A percentile compares a stretch with the other conserved stretches of the same genome.
Evolutionary conservation across 2,797 vertebrate genomes (phyloP).

Genomic region (Scolopax bukidnonensis): DNA sequence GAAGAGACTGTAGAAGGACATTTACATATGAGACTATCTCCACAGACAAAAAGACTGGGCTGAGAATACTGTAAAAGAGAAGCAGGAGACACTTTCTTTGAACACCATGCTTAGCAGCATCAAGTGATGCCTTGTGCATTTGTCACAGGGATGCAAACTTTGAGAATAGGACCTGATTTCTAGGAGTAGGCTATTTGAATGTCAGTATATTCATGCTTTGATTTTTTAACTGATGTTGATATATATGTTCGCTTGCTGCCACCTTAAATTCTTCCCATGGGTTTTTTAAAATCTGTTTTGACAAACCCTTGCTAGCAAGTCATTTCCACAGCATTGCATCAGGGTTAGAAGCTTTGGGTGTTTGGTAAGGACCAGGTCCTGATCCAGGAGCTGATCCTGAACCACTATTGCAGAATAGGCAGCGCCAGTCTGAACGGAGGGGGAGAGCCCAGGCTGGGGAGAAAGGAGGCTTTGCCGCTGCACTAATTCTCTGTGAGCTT

Average conservation of each 20-base stretch:
- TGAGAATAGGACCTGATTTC: neutral
- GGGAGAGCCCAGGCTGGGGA: neutral
- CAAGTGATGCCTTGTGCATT: constrained; percentile 6
- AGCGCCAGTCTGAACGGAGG: neutral
- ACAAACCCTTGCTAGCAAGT: neutral
- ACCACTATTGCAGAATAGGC: neutral
- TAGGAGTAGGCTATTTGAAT: neutral
- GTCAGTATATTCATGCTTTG: neutral
- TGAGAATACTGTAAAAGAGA: constrained; percentile 25
- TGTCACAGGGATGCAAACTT: constrained; percentile 6
- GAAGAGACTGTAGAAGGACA: neutral
- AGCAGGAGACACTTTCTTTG: neutral
- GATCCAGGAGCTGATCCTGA: neutral
- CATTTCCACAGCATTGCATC: neutral
- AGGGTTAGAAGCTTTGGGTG: neutral
- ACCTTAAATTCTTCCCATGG: neutral
- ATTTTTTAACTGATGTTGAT: neutral
- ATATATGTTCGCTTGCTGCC: neutral
- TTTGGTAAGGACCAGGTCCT: neutral
- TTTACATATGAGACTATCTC: constrained; percentile 27
- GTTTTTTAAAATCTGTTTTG: constrained; percentile 2
- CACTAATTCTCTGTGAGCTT: neutral
- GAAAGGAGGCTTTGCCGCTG: neutral
- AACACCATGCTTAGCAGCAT: neutral
- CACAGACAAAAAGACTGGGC: constrained; percentile 44